phyloP scores from a whole-genome alignment of 2,113 vertebrate species.

The Nerophis lumbriciformis region DNA sequence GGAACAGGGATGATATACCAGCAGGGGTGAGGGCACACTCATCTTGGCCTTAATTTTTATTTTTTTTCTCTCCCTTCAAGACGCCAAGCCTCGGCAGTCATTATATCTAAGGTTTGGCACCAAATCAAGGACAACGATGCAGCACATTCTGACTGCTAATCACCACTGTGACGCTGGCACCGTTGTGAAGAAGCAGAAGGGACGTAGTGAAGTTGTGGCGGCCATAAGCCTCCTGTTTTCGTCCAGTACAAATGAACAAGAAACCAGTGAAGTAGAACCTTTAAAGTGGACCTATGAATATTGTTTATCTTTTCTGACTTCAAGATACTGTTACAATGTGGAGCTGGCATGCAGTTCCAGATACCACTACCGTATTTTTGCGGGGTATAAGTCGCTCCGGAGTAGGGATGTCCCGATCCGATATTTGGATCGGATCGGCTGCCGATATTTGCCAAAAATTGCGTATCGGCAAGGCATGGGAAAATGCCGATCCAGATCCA shows the following conservation, averaged over 20 bases:
- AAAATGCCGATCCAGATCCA: too few relatives aligned
- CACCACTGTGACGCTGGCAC: constrained; percentile 39
- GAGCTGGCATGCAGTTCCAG: too few relatives aligned
- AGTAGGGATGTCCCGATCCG: too few relatives aligned
- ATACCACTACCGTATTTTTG: too few relatives aligned
- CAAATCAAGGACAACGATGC: constrained; percentile 61
- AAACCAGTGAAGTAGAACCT: constrained; percentile 5
- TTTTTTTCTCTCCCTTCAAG: constrained; percentile 16
- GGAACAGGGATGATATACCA: constrained; percentile 22
- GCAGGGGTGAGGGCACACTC: constrained; percentile 33
- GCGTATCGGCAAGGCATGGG: too few relatives aligned
- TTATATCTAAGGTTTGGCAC: constrained; percentile 61
- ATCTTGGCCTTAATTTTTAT: constrained; percentile 18
- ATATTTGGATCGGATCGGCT: too few relatives aligned
- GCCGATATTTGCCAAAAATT: too few relatives aligned
- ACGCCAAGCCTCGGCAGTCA: constrained; percentile 46
- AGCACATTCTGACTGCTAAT: constrained; percentile 55
- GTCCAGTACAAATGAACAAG: constrained; percentile 31
- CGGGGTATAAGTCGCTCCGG: too few relatives aligned
- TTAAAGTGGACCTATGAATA: too few relatives aligned
- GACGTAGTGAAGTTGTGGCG: constrained; percentile 19
- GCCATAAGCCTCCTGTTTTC: constrained; percentile 21
- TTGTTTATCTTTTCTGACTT: too few relatives aligned
- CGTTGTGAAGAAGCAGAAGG: constrained; percentile 32
- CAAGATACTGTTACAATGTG: too few relatives aligned